A percentile compares a stretch with the other conserved stretches of the same genome.
These are phyloP conservation scores for Timema podura DNA, from an alignment of 2,888 invertebrate genomes.

Conservation along the genomic window DNA sequence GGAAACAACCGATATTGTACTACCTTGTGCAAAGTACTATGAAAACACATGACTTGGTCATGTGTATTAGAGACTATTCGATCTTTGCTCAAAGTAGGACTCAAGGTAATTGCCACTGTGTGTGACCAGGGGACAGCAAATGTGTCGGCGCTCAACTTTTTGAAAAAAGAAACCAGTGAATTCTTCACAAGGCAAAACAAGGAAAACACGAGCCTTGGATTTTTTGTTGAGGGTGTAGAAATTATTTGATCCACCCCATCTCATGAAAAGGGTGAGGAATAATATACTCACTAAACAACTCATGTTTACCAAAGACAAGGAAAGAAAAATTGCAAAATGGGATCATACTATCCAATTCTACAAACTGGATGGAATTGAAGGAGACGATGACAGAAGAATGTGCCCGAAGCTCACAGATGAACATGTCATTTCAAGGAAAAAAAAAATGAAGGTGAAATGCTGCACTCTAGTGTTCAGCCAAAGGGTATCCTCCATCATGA, in stretches of 20 bases:
- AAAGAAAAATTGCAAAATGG: neutral
- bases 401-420: constrained; percentile 1
- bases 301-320: neutral
- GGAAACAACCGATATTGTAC: neutral
- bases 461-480: neutral
- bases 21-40: neutral
- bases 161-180: neutral
- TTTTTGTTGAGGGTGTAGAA: neutral
- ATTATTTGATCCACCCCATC: constrained; percentile 1
- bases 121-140: constrained; percentile 8
- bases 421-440: neutral
- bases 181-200: neutral
- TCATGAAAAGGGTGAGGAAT: constrained; percentile 1
- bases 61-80: neutral
- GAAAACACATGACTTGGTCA: neutral
- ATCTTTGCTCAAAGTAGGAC: neutral
- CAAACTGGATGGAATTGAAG: neutral
- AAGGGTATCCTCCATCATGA: neutral
- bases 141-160: neutral
- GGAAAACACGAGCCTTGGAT: neutral
- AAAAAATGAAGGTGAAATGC: constrained; percentile 4
- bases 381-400: neutral
- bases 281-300: neutral
- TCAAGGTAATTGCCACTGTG: neutral
- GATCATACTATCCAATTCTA: neutral